phyloP scores from a whole-genome alignment of 2,888 invertebrate species.

The Spodoptera littoralis region DNA sequence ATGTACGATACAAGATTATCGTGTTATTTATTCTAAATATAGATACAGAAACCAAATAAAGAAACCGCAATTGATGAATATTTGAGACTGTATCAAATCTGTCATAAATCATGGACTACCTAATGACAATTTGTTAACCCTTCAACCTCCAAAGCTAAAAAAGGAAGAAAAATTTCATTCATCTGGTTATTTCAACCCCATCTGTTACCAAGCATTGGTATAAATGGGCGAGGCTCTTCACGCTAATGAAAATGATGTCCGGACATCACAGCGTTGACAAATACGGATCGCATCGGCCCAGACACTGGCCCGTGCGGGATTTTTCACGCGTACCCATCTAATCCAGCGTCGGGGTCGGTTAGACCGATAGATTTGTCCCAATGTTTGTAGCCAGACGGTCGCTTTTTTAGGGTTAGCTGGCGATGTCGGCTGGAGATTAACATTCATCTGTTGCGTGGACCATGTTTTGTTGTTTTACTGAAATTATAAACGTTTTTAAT shows the following conservation, averaged over 20 bases:
- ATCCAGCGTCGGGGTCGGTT: constrained; percentile 56
- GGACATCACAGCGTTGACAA: constrained; percentile 69
- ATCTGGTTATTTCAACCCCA: constrained; percentile 52
- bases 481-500: background rate
- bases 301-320: constrained; percentile 56
- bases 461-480: background rate
- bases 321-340: constrained; percentile 68
- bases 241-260: constrained; percentile 81
- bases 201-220: constrained; percentile 74
- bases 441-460: constrained; percentile 33
- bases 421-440: constrained; percentile 37
- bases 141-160: constrained; percentile 27
- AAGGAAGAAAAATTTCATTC: constrained; percentile 39
- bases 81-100: too few relatives aligned
- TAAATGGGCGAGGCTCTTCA: constrained; percentile 72
- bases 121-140: constrained; percentile 6
- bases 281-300: constrained; percentile 68
- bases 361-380: constrained; percentile 63
- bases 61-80: too few relatives aligned
- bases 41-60: too few relatives aligned
- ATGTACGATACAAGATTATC: too few relatives aligned
- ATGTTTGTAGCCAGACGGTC: constrained; percentile 46
- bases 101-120: too few relatives aligned
- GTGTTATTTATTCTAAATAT: too few relatives aligned
- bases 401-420: constrained; percentile 52